Percentiles rank a stretch among this genome's conserved stretches.
Conservation (phyloP, 2,113 vertebrate genomes). For the Acanthisitta chloris region DNA sequence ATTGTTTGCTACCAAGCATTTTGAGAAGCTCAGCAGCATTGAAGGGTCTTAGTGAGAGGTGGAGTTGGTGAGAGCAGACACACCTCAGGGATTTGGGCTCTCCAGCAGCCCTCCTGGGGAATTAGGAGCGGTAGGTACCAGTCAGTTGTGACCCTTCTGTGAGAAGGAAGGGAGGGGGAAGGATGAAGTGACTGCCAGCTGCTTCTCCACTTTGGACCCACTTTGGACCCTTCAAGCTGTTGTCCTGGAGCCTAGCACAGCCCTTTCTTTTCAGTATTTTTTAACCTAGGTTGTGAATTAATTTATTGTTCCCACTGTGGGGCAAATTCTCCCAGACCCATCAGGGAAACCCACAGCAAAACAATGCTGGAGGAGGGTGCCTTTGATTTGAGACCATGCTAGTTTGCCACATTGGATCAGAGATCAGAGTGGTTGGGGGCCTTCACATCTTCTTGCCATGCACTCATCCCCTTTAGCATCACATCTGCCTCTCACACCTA, state of each 20-base stretch:
- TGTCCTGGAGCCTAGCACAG: neutral
- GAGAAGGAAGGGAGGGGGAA: neutral
- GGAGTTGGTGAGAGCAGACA: neutral
- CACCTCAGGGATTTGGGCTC: neutral
- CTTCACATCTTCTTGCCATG: neutral
- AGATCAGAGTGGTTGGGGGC: neutral
- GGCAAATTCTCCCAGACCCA: neutral
- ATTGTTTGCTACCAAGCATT: neutral
- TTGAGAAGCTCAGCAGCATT: neutral
- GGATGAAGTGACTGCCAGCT: neutral
- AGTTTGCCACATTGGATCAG: too few relatives aligned
- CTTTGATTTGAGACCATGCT: neutral
- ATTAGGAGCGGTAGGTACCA: neutral
- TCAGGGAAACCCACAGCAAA: neutral
- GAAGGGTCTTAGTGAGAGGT: neutral
- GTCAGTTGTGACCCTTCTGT: neutral
- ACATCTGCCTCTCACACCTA: neutral
- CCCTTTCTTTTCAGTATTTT: neutral
- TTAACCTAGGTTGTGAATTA: neutral
- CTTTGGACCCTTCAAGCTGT: neutral
- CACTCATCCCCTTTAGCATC: neutral
- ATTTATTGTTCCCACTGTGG: accelerated
- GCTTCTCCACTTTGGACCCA: neutral
- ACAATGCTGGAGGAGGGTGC: neutral
- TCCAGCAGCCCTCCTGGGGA: neutral